Conservation (phyloP, 2,888 invertebrate genomes). For the Papilio demoleus region DNA sequence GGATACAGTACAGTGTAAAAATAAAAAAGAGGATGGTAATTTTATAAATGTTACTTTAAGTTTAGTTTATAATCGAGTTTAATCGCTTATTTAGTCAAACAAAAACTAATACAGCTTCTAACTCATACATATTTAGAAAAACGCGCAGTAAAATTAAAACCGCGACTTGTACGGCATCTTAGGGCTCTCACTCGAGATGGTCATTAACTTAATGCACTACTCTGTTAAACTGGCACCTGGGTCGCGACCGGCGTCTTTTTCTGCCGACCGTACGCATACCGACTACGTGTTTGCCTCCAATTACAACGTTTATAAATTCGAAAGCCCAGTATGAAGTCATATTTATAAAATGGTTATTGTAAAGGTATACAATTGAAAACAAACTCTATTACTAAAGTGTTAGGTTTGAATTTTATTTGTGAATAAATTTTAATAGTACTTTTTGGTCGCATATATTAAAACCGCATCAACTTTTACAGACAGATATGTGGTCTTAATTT, state of each 20-base stretch:
- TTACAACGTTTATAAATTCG: constrained; percentile 73
- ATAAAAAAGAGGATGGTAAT: no score
- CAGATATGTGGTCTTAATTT: constrained; percentile 67
- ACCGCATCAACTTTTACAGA: constrained; percentile 69
- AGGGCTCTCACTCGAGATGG: constrained; percentile 56
- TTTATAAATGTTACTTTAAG: no score
- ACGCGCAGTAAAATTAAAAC: constrained; percentile 4
- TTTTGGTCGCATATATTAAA: constrained; percentile 62
- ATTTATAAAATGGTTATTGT: constrained; percentile 66
- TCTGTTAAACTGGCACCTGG: constrained; percentile 74
- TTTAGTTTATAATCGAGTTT: no score
- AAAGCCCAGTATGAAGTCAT: constrained; percentile 64
- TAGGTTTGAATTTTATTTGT: constrained; percentile 44
- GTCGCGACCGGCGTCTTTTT: constrained; percentile 64
- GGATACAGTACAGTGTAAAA: no score
- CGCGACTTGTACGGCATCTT: constrained; percentile 51
- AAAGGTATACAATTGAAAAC: constrained; percentile 46
- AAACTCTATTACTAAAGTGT: constrained; percentile 42
- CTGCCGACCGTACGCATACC: constrained; percentile 61
- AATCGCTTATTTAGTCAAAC: no score
- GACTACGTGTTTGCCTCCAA: constrained; percentile 62
- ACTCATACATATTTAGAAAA: background rate
- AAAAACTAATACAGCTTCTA: no score
- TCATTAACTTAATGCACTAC: constrained; percentile 72
- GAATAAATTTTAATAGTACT: constrained; percentile 53